Evolutionary conservation across 2,888 invertebrate species (phyloP).

Genomic region (Habrosyne pyritoides): DNA sequence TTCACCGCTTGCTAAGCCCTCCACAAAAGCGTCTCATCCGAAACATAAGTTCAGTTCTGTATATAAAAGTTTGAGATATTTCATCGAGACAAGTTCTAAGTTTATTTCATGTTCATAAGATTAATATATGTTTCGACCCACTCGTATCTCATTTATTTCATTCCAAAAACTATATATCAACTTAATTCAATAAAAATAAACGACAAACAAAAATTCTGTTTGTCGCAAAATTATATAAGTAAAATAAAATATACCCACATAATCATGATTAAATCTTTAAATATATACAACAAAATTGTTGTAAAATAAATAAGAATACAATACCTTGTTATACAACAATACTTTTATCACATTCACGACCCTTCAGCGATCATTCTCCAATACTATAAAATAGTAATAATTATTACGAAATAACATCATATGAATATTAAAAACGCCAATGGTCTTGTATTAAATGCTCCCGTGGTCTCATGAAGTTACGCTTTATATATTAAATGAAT

Average conservation of each 20-base stretch:
- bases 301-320: not conserved
- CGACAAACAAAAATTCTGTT: slow-evolving; percentile 29
- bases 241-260: not conserved
- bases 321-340: slow-evolving; percentile 16
- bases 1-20: slow-evolving; percentile 12
- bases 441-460: slow-evolving; percentile 60
- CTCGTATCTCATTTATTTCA: not conserved
- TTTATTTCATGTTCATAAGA: too few relatives aligned
- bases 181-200: slow-evolving; percentile 20
- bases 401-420: slow-evolving; percentile 32
- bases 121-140: too few relatives aligned
- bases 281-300: not conserved
- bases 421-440: slow-evolving; percentile 28
- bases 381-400: slow-evolving; percentile 45
- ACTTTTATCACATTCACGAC: slow-evolving; percentile 49
- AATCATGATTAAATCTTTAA: not conserved
- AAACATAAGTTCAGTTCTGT: not conserved
- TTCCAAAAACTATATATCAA: slow-evolving; percentile 1
- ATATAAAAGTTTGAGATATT: not conserved
- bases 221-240: slow-evolving; percentile 13
- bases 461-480: slow-evolving; percentile 46
- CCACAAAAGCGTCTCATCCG: not conserved
- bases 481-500: slow-evolving; percentile 51
- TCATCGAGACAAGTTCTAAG: not conserved
- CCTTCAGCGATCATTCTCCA: slow-evolving; percentile 33